Percentiles rank a stretch among this genome's conserved stretches.
These are phyloP conservation scores for Prenolepis imparis DNA, from an alignment of 2,888 invertebrate genomes.

Conservation along the genomic window DNA sequence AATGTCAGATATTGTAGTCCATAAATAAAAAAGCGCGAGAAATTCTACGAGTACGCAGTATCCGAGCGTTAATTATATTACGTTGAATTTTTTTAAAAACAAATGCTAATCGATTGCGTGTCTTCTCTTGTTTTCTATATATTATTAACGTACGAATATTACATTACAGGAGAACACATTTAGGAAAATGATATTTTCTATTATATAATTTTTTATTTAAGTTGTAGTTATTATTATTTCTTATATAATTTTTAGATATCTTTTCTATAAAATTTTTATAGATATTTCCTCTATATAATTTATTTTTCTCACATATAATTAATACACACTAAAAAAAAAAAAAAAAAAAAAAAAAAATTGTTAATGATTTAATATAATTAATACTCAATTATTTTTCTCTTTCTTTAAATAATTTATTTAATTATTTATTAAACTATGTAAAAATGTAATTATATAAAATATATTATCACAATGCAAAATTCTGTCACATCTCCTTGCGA, in stretches of 20 bases:
- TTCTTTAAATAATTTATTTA: background rate
- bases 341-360: background rate
- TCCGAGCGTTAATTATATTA: background rate
- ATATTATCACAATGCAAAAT: background rate
- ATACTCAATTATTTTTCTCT: background rate
- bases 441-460: no score
- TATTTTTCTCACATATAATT: background rate
- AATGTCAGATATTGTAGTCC: slow-evolving; percentile 33
- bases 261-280: no score
- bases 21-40: slow-evolving; percentile 33
- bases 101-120: background rate
- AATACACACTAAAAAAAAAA: background rate
- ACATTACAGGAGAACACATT: background rate
- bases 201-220: background rate
- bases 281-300: no score
- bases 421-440: no score
- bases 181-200: background rate
- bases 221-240: no score
- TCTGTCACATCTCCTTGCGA: slow-evolving; percentile 26
- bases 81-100: background rate
- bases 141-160: background rate
- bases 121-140: background rate
- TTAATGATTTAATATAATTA: background rate
- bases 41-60: background rate
- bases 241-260: no score